phyloP scores from a whole-genome alignment of 2,797 vertebrate genomes.

The Graptemys geographica region DNA sequence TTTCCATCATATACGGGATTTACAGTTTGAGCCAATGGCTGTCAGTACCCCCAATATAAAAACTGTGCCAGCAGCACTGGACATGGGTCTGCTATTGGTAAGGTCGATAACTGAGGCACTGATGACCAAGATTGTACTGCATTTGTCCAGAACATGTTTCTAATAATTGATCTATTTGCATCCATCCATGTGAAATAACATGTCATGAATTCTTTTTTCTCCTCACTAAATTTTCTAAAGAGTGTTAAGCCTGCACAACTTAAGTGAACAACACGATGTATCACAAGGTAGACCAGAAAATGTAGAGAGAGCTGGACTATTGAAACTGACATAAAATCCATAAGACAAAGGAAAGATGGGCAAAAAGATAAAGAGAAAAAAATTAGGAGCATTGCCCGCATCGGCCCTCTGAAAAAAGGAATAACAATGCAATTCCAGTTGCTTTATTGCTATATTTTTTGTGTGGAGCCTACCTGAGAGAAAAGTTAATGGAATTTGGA shows the following conservation, averaged over 20 bases:
- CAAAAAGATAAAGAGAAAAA: neutral
- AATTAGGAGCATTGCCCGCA: neutral
- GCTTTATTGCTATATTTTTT: neutral
- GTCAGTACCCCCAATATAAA: no score
- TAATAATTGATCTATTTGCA: slow-evolving; percentile 58
- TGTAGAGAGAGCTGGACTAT: neutral
- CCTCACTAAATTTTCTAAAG: neutral
- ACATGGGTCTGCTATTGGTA: neutral
- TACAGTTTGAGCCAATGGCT: no score
- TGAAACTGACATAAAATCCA: neutral
- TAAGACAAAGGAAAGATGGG: neutral
- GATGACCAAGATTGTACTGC: neutral
- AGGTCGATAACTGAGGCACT: neutral
- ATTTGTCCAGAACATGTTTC: slow-evolving; percentile 52
- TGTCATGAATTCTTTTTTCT: neutral
- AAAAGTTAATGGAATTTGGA: neutral
- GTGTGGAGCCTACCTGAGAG: neutral
- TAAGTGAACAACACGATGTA: neutral
- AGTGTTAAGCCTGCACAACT: neutral
- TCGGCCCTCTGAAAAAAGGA: neutral
- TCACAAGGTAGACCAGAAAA: neutral
- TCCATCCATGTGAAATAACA: slow-evolving; percentile 14
- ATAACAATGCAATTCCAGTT: neutral
- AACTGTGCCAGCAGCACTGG: no score
- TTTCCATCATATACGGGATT: no score